Base-by-base conservation (phyloP, 2,797 vertebrate genomes). In the Poeciliopsis presidionis region DNA sequence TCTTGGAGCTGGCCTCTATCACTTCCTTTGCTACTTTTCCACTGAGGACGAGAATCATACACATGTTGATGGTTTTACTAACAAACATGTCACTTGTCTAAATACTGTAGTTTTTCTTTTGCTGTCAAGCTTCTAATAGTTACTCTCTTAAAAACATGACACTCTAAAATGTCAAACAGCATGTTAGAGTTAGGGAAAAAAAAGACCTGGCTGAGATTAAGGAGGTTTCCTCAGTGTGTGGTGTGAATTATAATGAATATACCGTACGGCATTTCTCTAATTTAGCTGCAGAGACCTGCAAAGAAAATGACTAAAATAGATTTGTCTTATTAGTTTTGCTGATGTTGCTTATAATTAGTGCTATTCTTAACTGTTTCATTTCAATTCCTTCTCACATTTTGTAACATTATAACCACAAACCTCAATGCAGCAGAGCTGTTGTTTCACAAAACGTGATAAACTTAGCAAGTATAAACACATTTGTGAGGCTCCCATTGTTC, bases 1-100 rank as follows among this genome's bases (percentile, higher is more conserved):
- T 99, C 94, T 97, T 98, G 70, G 97, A 98, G 90, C 98, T 99
- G 83, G 98, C 98, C 83, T 99, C 98, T 65, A 98, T 97, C 80
- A 98, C 98, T 88, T 99, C 98, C 95, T 99, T 99, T 84, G 98
- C 97, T 82, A 99, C 98, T 95, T 95, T 96, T 77, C 98, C 98
- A 74, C 98, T 99, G 82, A 70, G 36, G 36, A 30, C 25, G 73
- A 45, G 2, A 90, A 72, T 84, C 1, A 84, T 30, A 78, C 8
- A 75, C 59, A 61, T 61, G 28, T 72, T 6, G 5, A 61, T n/a
- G 12, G 49, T 41, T 33, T 74, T 25, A 73, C 33, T 25, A 73
- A 73, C 49, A 25, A 47, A n/a, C 41, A 46, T 28, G 41, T 28
- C 41, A 14, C 25, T 46, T 69, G 7, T 43, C 39, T 69, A 43